A percentile compares a stretch with the other conserved stretches of the same genome.
phyloP scores from a whole-genome alignment of 64 coral and sea anemone species.

The Stichodactyla helianthus region DNA sequence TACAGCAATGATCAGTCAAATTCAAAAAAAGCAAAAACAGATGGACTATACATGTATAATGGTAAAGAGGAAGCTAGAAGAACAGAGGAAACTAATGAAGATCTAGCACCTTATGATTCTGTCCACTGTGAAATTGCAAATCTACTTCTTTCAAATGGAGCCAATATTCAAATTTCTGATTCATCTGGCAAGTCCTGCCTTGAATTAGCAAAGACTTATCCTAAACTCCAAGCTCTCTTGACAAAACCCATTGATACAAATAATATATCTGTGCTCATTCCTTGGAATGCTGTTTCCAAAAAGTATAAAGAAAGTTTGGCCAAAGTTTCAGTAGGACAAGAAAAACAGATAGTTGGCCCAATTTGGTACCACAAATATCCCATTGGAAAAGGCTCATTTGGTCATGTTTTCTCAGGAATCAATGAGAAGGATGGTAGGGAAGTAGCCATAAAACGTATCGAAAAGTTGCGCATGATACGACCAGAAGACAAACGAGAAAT shows the following conservation, averaged over 20 bases:
- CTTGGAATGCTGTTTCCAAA: background rate
- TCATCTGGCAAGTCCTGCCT: constrained; percentile 1
- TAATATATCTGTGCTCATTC: background rate
- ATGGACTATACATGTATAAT: background rate
- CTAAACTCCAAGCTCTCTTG: background rate
- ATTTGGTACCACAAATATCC: constrained; percentile 3
- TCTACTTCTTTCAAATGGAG: background rate
- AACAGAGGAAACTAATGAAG: background rate
- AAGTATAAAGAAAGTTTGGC: background rate
- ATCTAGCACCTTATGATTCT: constrained; percentile 13
- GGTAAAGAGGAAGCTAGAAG: background rate
- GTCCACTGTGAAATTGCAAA: background rate
- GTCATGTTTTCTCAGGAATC: constrained; percentile 12
- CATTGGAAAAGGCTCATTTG: constrained; percentile 4
- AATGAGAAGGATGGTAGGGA: constrained; percentile 20
- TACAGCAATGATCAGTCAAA: background rate
- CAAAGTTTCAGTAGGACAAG: constrained; percentile 18
- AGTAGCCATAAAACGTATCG: constrained; percentile 21
- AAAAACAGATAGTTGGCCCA: background rate
- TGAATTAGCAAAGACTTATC: constrained; percentile 8
- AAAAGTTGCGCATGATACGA: background rate
- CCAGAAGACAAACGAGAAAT: constrained; percentile 32
- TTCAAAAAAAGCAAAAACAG: background rate
- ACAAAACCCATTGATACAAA: background rate
- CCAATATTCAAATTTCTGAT: background rate